Percentiles rank a stretch among this genome's conserved stretches.
These are phyloP conservation scores for Belonocnema kinseyi DNA, from an alignment of 1,140 invertebrate genomes.

Conservation along the genomic window DNA sequence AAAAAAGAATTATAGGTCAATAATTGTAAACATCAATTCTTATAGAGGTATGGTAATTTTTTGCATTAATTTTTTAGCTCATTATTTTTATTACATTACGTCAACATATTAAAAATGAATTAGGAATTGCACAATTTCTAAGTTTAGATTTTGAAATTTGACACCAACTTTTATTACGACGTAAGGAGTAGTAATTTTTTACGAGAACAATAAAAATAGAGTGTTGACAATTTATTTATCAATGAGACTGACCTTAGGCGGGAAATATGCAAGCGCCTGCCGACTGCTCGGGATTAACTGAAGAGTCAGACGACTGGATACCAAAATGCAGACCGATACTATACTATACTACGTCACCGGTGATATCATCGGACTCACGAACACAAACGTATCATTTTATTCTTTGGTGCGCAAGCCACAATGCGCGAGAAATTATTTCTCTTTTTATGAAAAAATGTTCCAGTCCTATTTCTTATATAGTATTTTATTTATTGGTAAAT, in stretches of 20 bases:
- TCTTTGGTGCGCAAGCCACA: conserved; percentile 2
- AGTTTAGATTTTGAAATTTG: too few relatives aligned
- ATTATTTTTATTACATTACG: too few relatives aligned
- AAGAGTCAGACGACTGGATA: conserved; percentile 21
- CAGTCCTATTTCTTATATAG: neutral
- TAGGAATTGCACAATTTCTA: too few relatives aligned
- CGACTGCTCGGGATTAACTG: conserved; percentile 58
- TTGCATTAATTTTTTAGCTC: too few relatives aligned
- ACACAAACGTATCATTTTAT: conserved; percentile 19
- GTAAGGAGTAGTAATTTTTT: too few relatives aligned
- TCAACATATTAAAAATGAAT: too few relatives aligned
- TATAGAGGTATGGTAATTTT: too few relatives aligned
- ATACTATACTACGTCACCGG: conserved; percentile 58
- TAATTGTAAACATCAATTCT: too few relatives aligned
- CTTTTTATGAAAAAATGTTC: conserved; percentile 32
- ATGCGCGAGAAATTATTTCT: neutral
- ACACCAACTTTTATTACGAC: too few relatives aligned
- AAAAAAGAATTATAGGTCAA: too few relatives aligned
- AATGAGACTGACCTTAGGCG: conserved; percentile 51
- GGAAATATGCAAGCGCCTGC: conserved; percentile 29
- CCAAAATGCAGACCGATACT: conserved; percentile 14
- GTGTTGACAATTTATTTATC: neutral
- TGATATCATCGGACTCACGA: conserved; percentile 62
- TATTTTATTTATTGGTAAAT: neutral
- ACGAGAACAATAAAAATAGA: too few relatives aligned